Evolutionary conservation across 2,888 invertebrate species (phyloP), one percentile per base, ranked within the genome.

Genomic region (Archips crataeganus): DNA sequence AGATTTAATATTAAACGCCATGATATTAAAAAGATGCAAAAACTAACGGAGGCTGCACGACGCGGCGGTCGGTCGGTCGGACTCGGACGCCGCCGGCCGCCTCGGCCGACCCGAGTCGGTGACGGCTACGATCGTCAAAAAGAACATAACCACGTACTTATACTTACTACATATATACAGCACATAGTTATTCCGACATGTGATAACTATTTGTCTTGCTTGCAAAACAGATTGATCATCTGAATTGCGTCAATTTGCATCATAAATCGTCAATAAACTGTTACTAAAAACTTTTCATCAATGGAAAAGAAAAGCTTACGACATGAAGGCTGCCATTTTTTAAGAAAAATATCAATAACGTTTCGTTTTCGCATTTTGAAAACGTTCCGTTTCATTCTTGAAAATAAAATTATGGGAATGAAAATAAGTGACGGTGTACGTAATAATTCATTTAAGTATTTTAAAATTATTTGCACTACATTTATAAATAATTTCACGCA

Each of bases 291-390:
- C 90, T 90, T 92, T 92, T 91, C 90, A 87, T 84, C 80, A 80
- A 54, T 77, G 84, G 80, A 92, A 90, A 91, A 90, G 91, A 92
- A 93, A 91, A 93, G 93, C 93, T 93, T 94, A 94, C 93, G 94
- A 94, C 92, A 92, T 92, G 85, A 84, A 91, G 92, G 93, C 94
- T 94, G 94, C 94, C 94, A 94, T 94, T 93, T 94, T 90, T 90
- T 84, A 79, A 76, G 79, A 71, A 76, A 73, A 74, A 74, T 71
- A 74, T 74, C 74, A 74, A 74, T 74, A 74, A 51, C 74, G 74
- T 74, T 74, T 74, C 74, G 74, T 74, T 74, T 65, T 61, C 36
- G 69, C 74, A 65, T 70, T 64, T 54, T 54, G 11, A 42, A 51
- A 60, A 70, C 74, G 74, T 74, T 74, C 45, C 69, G 64, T 65